Evolutionary conservation across 92 coral and sea anemone genomes (phyloP), one percentile per base, ranked within the genome.

Genomic region (Phymanthus crucifer): DNA sequence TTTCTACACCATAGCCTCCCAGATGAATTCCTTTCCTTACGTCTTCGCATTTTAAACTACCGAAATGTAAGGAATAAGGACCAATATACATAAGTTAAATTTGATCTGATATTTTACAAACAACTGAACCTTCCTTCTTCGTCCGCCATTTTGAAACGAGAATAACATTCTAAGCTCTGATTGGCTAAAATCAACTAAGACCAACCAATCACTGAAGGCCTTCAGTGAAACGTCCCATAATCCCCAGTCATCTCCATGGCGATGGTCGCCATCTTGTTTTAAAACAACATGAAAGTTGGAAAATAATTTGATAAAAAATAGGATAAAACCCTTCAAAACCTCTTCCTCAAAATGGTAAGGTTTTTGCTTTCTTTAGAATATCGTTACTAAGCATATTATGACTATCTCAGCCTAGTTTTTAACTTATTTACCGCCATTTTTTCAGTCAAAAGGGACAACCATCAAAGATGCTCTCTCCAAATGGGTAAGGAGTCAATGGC

Each of bases 371-470:
- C 17, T 54, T 21, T 16, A 40, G 45, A 29, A 35, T 73, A 18
- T 54, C 24, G 16, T 78, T 66, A 68, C 40, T 70, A 47, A 40
- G 72, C 67, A 71, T 32, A 16, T 14, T 36, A 19, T 10, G 33
- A 13, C 35, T 36, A 56, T 31, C 73, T 46, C 4, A 58, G 35
- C 16, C 71, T 47, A 48, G 19, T 0, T 58, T 11, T 36, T 78
- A 19, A 40, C 32, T 8, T 23, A 72, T 37, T 31, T 69, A 6
- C 40, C 24, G 38, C 11, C 27, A 31, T 69, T 40, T 69, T 57
- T 72, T 14, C 52, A 91, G 98, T 92, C 94, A 13, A 95, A 95
- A 78, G 99, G 97, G 70, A 95, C 99, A 38, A 95, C 99, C 38
- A 95, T 95, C 78, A 95, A 95, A 80, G 99, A 96, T 81, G 99